These are phyloP conservation scores for Ochropleura leucogaster DNA, from an alignment of 2,888 invertebrate genomes.

Conservation along the genomic window DNA sequence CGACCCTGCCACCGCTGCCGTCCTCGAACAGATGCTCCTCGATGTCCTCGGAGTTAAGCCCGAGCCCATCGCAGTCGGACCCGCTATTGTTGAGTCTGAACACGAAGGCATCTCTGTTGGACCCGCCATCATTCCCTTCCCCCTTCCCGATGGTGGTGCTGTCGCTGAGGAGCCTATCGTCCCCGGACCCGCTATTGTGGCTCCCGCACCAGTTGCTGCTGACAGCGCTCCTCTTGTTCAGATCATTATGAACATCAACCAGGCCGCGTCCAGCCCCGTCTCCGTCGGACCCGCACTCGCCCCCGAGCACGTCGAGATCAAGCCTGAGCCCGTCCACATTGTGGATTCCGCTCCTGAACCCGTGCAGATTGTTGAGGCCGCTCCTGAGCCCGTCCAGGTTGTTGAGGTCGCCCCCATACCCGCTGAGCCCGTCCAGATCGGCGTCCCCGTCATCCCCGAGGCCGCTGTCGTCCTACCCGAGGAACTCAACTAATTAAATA, in stretches of 20 bases:
- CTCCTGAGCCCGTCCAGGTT: slow-evolving; percentile 45
- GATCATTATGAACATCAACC: slow-evolving; percentile 70
- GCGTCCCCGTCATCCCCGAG: slow-evolving; percentile 69
- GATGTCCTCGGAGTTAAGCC: slow-evolving; percentile 43
- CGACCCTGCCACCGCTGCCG: slow-evolving; percentile 76
- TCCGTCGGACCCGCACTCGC: slow-evolving; percentile 40
- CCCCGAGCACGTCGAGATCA: slow-evolving; percentile 31
- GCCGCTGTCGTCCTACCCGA: slow-evolving; percentile 69
- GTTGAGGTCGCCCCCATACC: slow-evolving; percentile 49
- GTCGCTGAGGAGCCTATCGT: slow-evolving; percentile 22
- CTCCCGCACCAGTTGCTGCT: slow-evolving; percentile 36
- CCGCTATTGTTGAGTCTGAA: slow-evolving; percentile 56
- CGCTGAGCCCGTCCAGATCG: slow-evolving; percentile 57
- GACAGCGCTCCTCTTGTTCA: slow-evolving; percentile 66
- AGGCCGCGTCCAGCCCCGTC: slow-evolving; percentile 46
- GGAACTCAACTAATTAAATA: slow-evolving; percentile 63
- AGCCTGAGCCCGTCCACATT: slow-evolving; percentile 24
- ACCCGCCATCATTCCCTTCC: slow-evolving; percentile 65
- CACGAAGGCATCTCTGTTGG: slow-evolving; percentile 57
- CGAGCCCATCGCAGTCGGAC: slow-evolving; percentile 56
- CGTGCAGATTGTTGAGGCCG: slow-evolving; percentile 34
- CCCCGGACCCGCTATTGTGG: slow-evolving; percentile 33
- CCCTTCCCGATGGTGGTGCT: slow-evolving; percentile 54
- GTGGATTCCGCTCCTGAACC: neutral
- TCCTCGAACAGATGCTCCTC: slow-evolving; percentile 59